Evolutionary conservation across 2,113 vertebrate genomes (phyloP), one percentile per base, ranked within the genome.

Genomic region (Colinus virginianus): DNA sequence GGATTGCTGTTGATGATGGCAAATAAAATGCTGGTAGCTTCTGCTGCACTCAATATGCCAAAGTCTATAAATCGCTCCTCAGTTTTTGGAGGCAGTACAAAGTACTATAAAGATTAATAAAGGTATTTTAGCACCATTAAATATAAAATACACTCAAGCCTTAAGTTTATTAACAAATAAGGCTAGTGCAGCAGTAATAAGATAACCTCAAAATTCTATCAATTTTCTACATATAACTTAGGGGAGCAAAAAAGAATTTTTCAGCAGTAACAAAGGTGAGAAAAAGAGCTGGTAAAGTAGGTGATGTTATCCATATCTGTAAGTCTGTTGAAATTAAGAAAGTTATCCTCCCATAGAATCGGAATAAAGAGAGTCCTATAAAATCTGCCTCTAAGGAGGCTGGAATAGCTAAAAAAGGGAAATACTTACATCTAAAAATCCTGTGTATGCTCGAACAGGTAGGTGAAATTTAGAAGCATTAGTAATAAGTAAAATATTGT

Each of bases 391-490:
- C 56, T 84, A 71, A 32, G n/a, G 38, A 78, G 18, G 46, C 9
- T 63, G 43, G 95, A 51, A 68, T 55, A 66, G 74, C 26, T 38
- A 74, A 87, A 90, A 79, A 81, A 72, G 3, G 8, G 59, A 88
- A 32, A 95, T 97, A 98, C 98, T 97, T 98, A 99, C 99, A 98
- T 99, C 99, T 94, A 99, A 96, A 97, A 99, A 99, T 88, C 99
- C 99, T 20, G 99, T 99, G 96, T 99, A 99, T 12, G 99, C 99
- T 92, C 99, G 97, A 78, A 99, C 98, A 76, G 99, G 99, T 67
- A 99, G 98, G 93, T 99, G 99, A 96, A 99, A 99, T 97, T 99
- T 99, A 58, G 99, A 99, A 36, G 99, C 99, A 51, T 99, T 99
- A 87, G 99, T 99, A 97, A 99, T 98, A 79, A 99, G 99, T 87